Conservation (phyloP, 2,797 vertebrate genomes). For the Mormyrops boulengeri region DNA sequence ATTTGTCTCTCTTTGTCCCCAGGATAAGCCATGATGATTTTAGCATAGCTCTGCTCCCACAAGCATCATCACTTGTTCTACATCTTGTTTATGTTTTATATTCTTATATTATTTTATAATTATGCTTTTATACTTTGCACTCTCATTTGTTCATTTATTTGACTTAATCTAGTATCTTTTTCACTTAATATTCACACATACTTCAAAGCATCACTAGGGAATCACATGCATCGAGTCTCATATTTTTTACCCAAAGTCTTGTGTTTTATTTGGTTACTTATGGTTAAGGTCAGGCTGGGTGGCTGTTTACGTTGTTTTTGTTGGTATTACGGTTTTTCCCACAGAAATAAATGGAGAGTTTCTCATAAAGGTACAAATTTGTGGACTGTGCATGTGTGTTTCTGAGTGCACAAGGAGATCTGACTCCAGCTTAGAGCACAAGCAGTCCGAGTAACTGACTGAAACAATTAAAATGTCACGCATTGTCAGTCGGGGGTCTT, state of each 20-base stretch:
- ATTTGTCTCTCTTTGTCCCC: neutral
- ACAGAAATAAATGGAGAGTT: neutral
- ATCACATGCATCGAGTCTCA: neutral
- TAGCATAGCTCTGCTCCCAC: neutral
- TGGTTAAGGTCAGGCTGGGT: neutral
- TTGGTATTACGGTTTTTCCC: neutral
- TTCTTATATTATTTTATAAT: neutral
- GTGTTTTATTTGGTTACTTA: neutral
- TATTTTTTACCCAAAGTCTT: neutral
- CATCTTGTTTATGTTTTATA: neutral
- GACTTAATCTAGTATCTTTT: neutral
- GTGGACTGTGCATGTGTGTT: neutral
- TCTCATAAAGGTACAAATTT: neutral
- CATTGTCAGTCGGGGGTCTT: constrained; percentile 30
- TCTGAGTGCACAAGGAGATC: neutral
- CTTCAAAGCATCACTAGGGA: neutral
- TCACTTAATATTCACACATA: neutral
- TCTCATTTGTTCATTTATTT: neutral
- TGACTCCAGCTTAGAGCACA: constrained; percentile 22
- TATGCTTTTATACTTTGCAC: neutral
- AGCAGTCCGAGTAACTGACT: constrained; percentile 41
- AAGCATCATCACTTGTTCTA: neutral
- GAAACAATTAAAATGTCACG: constrained; percentile 44
- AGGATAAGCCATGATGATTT: neutral
- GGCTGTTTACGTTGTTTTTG: neutral